Percentiles rank a stretch among this genome's conserved stretches.
phyloP scores from a whole-genome alignment of 2,888 invertebrate genomes.

The Oxyteleia sp. region DNA sequence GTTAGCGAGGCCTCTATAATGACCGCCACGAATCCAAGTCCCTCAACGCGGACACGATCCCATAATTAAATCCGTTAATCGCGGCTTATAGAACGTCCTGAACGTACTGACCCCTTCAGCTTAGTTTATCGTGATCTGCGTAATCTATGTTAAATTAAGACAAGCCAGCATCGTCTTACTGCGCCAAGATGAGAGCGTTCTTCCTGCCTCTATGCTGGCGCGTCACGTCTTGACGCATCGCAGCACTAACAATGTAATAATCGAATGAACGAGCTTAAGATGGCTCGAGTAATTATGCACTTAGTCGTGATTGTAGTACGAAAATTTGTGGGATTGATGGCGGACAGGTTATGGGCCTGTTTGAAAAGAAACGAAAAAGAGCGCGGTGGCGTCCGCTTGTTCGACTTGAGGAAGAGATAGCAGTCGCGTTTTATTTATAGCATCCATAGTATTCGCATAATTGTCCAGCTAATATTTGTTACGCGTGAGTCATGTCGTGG shows the following conservation, averaged over 20 bases:
- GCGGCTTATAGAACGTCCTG: conserved; percentile 85
- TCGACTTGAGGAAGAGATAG: conserved; percentile 63
- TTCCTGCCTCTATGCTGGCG: conserved; percentile 17
- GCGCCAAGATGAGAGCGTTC: conserved; percentile 30
- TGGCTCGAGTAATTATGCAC: conserved; percentile 42
- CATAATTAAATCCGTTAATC: conserved; percentile 88
- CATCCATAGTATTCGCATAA: conserved; percentile 63
- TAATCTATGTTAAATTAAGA: conserved; percentile 87
- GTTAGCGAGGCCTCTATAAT: conserved; percentile 84
- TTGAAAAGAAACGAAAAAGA: conserved; percentile 37
- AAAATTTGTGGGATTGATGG: conserved; percentile 14
- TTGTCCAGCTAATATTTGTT: conserved; percentile 70
- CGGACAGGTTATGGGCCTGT: conserved; percentile 15
- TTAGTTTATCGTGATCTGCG: conserved; percentile 87
- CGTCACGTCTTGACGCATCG: conserved; percentile 26
- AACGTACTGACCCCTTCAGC: conserved; percentile 87
- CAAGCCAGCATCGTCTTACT: conserved; percentile 78
- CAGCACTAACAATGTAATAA: conserved; percentile 44
- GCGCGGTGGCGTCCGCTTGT: conserved; percentile 32
- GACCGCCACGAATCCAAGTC: conserved; percentile 83
- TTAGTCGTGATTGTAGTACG: conserved; percentile 36
- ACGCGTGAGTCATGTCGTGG: conserved; percentile 62
- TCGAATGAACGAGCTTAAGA: conserved; percentile 39
- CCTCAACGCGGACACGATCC: conserved; percentile 74
- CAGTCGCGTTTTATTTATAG: conserved; percentile 64